Base-by-base conservation (phyloP, 2,797 vertebrate species). In the Labroides dimidiatus region DNA sequence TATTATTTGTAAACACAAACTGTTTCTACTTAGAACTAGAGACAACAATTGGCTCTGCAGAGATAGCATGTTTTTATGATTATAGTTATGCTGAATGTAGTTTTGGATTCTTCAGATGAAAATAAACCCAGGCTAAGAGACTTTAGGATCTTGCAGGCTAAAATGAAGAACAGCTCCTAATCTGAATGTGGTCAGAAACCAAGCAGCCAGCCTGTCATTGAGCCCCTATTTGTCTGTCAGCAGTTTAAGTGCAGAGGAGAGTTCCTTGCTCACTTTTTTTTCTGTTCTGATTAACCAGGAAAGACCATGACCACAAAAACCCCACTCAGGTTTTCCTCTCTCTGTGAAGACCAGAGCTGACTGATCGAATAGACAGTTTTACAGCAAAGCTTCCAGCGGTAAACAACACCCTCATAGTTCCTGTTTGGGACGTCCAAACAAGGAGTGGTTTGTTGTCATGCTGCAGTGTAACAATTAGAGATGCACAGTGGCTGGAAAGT, bases 401-500 rank as follows among this genome's bases (percentile, higher is more conserved):
- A 85, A 88, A 92, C 85, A 92, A 83, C 55, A 19, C 56, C 5
- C 53, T 69, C 58, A 57, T 70, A 65, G 63, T 81, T 83, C 78
- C 60, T 69, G 57, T 65, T 76, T 47, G 20, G 36, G 65, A 74
- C 72, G 54, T 49, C 79, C 64, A 24, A 76, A 92, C 79, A 93
- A 87, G 85, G 81, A 84, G 41, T 1, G 21, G 57, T 80, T 86
- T 85, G 82, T 89, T 80, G 58, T 68, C 52, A 69, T 11, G 69
- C 66, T 19, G 59, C 36, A 48, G 80, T 30, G 7, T 77, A 53
- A 85, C 82, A 75, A 80, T 67, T 15, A 42, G 56, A 81, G 67
- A 89, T 87, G 85, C 66, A 68, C 52, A 70, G 78, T n/a, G 56
- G 19, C 61, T 79, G 82, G 87, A 87, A 86, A 88, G 65, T 78